Evolutionary conservation across 2,888 invertebrate species (phyloP), one percentile per base, ranked within the genome.

Genomic region (Sycophila texana): DNA sequence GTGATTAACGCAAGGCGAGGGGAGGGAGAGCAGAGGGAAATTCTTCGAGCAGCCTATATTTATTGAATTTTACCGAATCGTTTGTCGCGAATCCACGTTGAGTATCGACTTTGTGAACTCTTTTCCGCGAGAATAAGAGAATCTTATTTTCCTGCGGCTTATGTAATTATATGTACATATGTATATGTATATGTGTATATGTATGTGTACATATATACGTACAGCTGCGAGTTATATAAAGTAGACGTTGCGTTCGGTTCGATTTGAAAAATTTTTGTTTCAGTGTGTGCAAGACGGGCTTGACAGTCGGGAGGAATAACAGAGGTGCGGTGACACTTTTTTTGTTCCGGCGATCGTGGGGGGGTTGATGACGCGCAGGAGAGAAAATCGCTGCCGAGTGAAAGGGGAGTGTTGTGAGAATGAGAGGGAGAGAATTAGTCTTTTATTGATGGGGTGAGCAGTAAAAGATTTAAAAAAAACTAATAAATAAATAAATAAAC

Each of bases 181-280:
- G 2, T 10, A 39, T 30, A 51, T 30, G 26, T 26, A 26, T 26
- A 26, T 3, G 3, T 3, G 26, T 3, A 26, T 26, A 26, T 26
- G 26, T 26, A 26, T 26, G 26, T 26, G 3, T 26, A 3, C 3
- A 26, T 26, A 26, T 26, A 26, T 3, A 26, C 3, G 3, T 26
- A 20, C 39, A 2, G n/a, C 61, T 20, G 18, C 4, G 26, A 55
- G 55, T 22, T 57, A 60, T 57, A 60, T 39, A 16, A n/a, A n/a
- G 26, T 30, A 70, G 67, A 76, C 63, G 14, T 68, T 75, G 70
- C 65, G 65, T 77, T 81, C 77, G 66, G 74, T 81, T 81, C 77
- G 80, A 81, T 81, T 81, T 81, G 77, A 81, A 81, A 77, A 77
- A 68, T 74, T 77, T 77, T 81, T 77, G 58, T 77, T 81, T 81